Percentiles rank a stretch among this genome's conserved stretches.
Evolutionary conservation across 2,113 vertebrate genomes (phyloP).

Genomic region (Plecturocebus donacophilus): DNA sequence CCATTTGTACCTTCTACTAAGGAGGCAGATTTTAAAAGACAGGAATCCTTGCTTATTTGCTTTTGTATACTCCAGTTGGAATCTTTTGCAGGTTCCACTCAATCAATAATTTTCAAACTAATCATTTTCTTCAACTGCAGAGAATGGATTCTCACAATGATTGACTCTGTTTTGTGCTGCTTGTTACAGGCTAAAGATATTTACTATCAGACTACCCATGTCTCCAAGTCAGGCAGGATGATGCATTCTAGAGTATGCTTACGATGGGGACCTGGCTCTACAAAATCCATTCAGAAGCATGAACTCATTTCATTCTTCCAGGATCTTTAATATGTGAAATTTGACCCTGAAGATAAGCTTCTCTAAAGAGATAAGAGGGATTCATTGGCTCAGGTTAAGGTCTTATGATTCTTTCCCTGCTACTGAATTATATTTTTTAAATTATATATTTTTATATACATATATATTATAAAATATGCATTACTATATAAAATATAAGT

Average conservation of each 20-base stretch:
- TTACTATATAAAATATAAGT: background rate
- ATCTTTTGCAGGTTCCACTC: background rate
- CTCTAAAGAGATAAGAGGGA: background rate
- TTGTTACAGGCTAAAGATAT: constrained; percentile 51
- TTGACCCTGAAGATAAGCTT: background rate
- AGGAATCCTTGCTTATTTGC: background rate
- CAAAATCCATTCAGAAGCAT: constrained; percentile 28
- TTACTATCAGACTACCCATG: constrained; percentile 6
- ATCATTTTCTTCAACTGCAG: constrained; percentile 53
- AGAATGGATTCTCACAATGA: constrained; percentile 54
- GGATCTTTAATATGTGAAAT: background rate
- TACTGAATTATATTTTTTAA: background rate
- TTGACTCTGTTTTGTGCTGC: constrained; percentile 58
- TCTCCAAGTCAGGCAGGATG: constrained; percentile 58
- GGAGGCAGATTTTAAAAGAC: background rate
- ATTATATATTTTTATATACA: background rate
- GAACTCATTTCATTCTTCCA: background rate
- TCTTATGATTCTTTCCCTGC: background rate
- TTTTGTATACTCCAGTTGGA: background rate
- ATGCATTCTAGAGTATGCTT: constrained; percentile 36
- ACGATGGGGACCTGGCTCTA: background rate
- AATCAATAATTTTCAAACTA: background rate
- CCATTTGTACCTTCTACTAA: background rate
- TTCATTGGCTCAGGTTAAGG: background rate
- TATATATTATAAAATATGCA: background rate